Evolutionary conservation across 2,888 invertebrate genomes (phyloP).

Genomic region (Drosophila borborema): DNA sequence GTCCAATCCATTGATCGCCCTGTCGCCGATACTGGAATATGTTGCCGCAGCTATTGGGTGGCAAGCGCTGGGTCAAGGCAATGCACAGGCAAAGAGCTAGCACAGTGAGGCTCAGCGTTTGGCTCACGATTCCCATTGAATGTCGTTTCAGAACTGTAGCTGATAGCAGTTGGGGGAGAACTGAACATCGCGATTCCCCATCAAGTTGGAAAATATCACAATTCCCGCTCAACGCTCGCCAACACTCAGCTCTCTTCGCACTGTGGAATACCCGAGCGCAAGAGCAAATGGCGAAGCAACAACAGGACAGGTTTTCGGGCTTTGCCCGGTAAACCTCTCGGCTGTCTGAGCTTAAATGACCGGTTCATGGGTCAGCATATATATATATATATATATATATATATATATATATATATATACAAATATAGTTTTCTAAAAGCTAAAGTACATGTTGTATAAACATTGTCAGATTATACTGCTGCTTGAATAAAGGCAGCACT

Average conservation of each 20-base stretch:
- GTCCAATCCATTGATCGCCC: conserved; percentile 49
- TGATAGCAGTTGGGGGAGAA: conserved; percentile 45
- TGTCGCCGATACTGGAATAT: conserved; percentile 54
- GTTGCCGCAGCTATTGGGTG: conserved; percentile 48
- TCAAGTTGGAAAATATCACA: conserved; percentile 22
- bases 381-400: no score
- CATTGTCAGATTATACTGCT: neutral
- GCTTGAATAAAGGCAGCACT: conserved; percentile 23
- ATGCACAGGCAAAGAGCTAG: conserved; percentile 34
- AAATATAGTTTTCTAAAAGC: neutral
- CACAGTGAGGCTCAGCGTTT: conserved; percentile 13
- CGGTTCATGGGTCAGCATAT: conserved; percentile 26
- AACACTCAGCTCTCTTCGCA: conserved; percentile 6
- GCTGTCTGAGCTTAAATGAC: neutral
- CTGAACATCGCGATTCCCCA: conserved; percentile 36
- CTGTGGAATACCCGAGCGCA: conserved; percentile 35
- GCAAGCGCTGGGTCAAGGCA: conserved; percentile 41
- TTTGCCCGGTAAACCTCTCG: conserved; percentile 48
- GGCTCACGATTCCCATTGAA: conserved; percentile 28
- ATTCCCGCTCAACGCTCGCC: neutral
- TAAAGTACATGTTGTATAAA: neutral
- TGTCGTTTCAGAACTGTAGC: conserved; percentile 46
- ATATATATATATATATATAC: no score
- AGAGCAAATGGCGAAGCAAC: conserved; percentile 1
- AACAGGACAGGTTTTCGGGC: conserved; percentile 52